Conservation (phyloP, 2,797 vertebrate genomes). For the Gobio occitaniae region DNA sequence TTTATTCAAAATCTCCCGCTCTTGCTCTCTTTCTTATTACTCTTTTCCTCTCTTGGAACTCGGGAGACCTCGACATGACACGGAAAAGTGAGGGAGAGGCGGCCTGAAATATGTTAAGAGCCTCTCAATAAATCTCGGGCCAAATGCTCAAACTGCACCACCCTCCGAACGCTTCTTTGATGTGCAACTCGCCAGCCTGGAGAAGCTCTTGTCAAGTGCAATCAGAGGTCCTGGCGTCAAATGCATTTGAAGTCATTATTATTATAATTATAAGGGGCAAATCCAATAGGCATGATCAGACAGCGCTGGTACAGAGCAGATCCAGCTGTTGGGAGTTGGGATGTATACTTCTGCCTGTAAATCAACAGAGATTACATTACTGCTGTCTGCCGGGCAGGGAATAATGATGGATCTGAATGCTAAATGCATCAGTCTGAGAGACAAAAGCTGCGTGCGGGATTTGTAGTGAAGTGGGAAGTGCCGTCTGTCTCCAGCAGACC, state of each 20-base stretch:
- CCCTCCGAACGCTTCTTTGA: slow-evolving; percentile 72
- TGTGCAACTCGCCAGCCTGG: slow-evolving; percentile 64
- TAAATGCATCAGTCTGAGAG: slow-evolving; percentile 57
- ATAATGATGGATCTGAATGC: slow-evolving; percentile 52
- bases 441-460: slow-evolving; percentile 47
- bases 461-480: slow-evolving; percentile 36
- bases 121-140: slow-evolving; percentile 65
- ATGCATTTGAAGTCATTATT: slow-evolving; percentile 70
- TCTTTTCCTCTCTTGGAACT: slow-evolving; percentile 61
- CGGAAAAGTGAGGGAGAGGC: slow-evolving; percentile 66
- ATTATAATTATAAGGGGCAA: slow-evolving; percentile 69
- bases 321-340: slow-evolving; percentile 46
- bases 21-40: slow-evolving; percentile 49
- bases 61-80: slow-evolving; percentile 64
- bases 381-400: slow-evolving; percentile 47
- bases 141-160: slow-evolving; percentile 60
- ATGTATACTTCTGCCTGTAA: slow-evolving; percentile 49
- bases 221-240: slow-evolving; percentile 66
- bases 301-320: slow-evolving; percentile 54
- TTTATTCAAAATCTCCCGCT: slow-evolving; percentile 60
- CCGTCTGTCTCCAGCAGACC: slow-evolving; percentile 37
- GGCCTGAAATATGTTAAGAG: slow-evolving; percentile 70
- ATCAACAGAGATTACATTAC: slow-evolving; percentile 58
- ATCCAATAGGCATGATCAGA: slow-evolving; percentile 65
- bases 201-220: slow-evolving; percentile 70